These are phyloP conservation scores for Cydia strobilella DNA, from an alignment of 1,140 invertebrate genomes.

Conservation along the genomic window DNA sequence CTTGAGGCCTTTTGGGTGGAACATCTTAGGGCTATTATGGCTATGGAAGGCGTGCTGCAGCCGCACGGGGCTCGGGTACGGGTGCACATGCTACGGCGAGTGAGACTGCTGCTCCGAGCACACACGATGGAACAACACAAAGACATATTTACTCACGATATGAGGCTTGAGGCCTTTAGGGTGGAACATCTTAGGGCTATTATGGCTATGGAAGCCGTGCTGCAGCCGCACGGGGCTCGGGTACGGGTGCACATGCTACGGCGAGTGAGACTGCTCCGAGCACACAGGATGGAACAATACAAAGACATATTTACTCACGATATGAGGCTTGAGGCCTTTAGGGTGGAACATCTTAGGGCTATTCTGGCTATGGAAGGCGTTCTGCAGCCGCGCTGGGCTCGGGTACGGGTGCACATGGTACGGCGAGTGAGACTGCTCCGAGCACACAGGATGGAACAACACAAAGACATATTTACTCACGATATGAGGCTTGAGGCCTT, in stretches of 20 bases:
- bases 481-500: slow-evolving; percentile 74
- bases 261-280: too few relatives aligned
- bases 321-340: slow-evolving; percentile 73
- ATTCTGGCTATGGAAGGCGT: slow-evolving; percentile 49
- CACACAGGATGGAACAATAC: too few relatives aligned
- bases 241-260: too few relatives aligned
- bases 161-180: slow-evolving; percentile 73
- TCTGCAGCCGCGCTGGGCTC: slow-evolving; percentile 48
- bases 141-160: slow-evolving; percentile 65
- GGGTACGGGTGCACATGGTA: too few relatives aligned
- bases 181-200: too few relatives aligned
- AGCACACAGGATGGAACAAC: slow-evolving; percentile 70
- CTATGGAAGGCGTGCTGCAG: slow-evolving; percentile 49
- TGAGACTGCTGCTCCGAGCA: too few relatives aligned
- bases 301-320: slow-evolving; percentile 63
- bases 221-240: slow-evolving; percentile 49
- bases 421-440: slow-evolving; percentile 52
- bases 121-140: too few relatives aligned
- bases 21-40: too few relatives aligned
- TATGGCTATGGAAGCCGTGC: slow-evolving; percentile 49
- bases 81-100: too few relatives aligned
- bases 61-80: slow-evolving; percentile 50
- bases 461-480: slow-evolving; percentile 43
- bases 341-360: too few relatives aligned
- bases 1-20: slow-evolving; percentile 65